Evolutionary conservation across 2,113 vertebrate genomes (phyloP).

Genomic region (Chiloscyllium plagiosum): DNA sequence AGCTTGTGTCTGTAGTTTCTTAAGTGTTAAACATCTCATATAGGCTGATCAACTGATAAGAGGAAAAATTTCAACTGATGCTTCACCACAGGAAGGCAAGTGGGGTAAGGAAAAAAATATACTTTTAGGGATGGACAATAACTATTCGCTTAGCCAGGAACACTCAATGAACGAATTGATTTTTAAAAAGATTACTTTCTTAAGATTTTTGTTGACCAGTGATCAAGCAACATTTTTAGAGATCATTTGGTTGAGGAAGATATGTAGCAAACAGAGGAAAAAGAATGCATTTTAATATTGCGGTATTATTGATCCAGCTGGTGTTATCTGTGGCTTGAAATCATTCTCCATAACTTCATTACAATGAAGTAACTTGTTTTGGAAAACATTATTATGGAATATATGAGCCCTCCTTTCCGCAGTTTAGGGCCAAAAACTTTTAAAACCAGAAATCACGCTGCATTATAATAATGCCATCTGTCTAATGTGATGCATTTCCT

Average conservation of each 20-base stretch:
- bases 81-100: not conserved
- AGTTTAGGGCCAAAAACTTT: slow-evolving; percentile 43
- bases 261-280: not conserved
- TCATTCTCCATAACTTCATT: not conserved
- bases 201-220: not conserved
- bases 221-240: not conserved
- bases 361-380: not conserved
- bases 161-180: too few relatives aligned
- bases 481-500: not conserved
- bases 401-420: not conserved
- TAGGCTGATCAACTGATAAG: not conserved
- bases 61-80: not conserved
- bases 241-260: not conserved
- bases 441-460: slow-evolving; percentile 49
- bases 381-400: not conserved
- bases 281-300: not conserved
- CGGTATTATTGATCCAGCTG: not conserved
- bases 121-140: too few relatives aligned
- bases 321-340: not conserved
- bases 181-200: not conserved
- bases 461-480: slow-evolving; percentile 9
- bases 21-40: too few relatives aligned
- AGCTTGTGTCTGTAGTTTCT: not conserved
- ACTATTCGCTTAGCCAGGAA: too few relatives aligned
- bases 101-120: too few relatives aligned